These are phyloP conservation scores for Garrulus glandarius DNA, from an alignment of 2,797 vertebrate species.

Conservation along the genomic window DNA sequence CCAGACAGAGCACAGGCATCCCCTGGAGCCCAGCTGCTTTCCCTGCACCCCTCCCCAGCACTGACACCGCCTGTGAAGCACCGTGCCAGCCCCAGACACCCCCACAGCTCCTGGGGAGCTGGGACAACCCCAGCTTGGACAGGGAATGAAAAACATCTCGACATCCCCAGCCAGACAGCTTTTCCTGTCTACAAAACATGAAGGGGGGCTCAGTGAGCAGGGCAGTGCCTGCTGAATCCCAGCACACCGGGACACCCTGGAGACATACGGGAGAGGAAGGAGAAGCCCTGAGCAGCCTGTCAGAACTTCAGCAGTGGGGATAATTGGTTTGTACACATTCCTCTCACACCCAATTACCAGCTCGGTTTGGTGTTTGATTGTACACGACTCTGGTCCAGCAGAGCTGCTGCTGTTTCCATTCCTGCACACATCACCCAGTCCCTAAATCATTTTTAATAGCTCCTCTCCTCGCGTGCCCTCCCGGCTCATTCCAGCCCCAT, in stretches of 20 bases:
- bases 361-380: slow-evolving; percentile 3
- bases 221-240: not conserved
- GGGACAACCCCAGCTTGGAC: not conserved
- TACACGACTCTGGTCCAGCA: not conserved
- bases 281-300: not conserved
- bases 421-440: not conserved
- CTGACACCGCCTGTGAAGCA: not conserved
- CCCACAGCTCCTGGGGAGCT: not conserved
- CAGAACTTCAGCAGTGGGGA: not conserved
- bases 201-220: not conserved
- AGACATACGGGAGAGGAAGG: not conserved
- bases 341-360: not conserved
- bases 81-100: not conserved
- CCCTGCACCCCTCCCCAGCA: not conserved
- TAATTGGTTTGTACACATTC: not conserved
- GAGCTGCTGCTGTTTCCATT: not conserved
- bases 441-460: slow-evolving; percentile 21
- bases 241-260: fast-evolving
- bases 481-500: not conserved
- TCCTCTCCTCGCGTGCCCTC: not conserved
- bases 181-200: fast-evolving
- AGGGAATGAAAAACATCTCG: not conserved
- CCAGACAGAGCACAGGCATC: not conserved
- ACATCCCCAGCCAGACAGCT: fast-evolving
- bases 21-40: not conserved